Evolutionary conservation across 2,113 vertebrate species (phyloP).

Genomic region (Engystomops pustulosus): DNA sequence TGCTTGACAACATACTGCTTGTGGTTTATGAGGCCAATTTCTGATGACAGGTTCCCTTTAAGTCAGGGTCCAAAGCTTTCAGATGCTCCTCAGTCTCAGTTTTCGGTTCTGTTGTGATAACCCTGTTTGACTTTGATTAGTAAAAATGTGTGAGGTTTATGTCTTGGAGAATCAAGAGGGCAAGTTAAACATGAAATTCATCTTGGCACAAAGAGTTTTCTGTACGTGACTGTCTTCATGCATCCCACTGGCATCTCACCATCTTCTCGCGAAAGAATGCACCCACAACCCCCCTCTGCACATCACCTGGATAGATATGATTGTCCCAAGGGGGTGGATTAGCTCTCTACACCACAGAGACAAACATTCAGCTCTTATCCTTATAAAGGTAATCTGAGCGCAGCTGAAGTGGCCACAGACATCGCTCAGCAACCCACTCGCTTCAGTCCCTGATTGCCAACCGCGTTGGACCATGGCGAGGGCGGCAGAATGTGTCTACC

Average conservation of each 20-base stretch:
- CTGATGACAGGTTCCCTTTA: too few relatives aligned
- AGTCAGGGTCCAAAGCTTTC: too few relatives aligned
- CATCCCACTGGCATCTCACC: conserved; percentile 50
- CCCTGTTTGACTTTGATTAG: not conserved
- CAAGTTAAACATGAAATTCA: conserved; percentile 44
- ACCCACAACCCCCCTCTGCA: conserved; percentile 47
- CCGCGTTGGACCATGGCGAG: not conserved
- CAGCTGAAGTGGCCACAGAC: not conserved
- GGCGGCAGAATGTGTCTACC: not conserved
- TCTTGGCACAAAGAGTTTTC: conserved; percentile 34
- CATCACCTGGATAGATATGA: conserved; percentile 46
- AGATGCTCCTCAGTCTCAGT: not conserved
- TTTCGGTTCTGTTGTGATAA: not conserved
- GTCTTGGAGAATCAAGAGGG: conserved; percentile 39
- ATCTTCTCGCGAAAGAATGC: conserved; percentile 46
- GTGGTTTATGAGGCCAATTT: too few relatives aligned
- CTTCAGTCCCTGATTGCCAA: not conserved
- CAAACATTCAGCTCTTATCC: not conserved
- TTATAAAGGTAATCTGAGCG: not conserved
- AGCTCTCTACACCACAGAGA: conserved; percentile 3
- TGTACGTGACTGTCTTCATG: conserved; percentile 51
- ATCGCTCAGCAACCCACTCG: not conserved
- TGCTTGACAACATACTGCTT: too few relatives aligned
- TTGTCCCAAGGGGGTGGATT: conserved; percentile 46
- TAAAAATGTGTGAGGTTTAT: conserved; percentile 20